A percentile compares a stretch with the other conserved stretches of the same genome.
These are phyloP conservation scores for Alligator sinensis DNA, from an alignment of 2,113 vertebrate genomes.

Conservation along the genomic window DNA sequence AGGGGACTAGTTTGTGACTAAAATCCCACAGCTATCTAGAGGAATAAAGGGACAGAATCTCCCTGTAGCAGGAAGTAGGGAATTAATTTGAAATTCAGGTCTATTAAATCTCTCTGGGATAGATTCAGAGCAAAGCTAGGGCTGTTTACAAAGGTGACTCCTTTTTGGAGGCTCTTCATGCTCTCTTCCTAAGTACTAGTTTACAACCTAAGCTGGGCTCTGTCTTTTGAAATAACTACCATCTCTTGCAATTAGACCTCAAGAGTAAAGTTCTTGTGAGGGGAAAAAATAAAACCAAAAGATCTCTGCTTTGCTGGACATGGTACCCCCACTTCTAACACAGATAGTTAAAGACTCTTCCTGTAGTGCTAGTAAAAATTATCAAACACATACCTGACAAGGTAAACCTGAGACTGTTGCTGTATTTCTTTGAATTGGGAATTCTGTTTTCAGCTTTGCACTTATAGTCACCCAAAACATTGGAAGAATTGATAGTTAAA, in stretches of 20 bases:
- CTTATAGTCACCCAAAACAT: slow-evolving; percentile 53
- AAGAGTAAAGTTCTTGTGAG: neutral
- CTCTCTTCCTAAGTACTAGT: neutral
- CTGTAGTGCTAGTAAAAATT: neutral
- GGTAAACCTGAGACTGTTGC: slow-evolving; percentile 43
- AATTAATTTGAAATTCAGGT: neutral
- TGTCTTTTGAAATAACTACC: neutral
- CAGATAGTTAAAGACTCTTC: neutral
- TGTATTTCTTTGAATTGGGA: slow-evolving; percentile 32
- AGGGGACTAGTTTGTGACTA: neutral
- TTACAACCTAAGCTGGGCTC: neutral
- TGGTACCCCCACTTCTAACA: neutral
- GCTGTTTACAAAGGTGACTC: neutral
- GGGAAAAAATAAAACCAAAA: neutral
- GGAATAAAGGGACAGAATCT: too few relatives aligned
- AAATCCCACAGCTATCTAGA: neutral
- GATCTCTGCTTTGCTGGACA: neutral
- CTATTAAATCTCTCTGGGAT: neutral
- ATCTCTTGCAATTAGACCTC: neutral
- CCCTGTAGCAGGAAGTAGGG: neutral
- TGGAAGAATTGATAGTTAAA: slow-evolving; percentile 11
- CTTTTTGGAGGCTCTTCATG: neutral
- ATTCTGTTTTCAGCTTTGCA: slow-evolving; percentile 65
- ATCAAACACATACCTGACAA: slow-evolving; percentile 36
- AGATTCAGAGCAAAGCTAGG: neutral